These are phyloP conservation scores for Himalopsyche kuldschensis DNA, from an alignment of 2,888 invertebrate species.

Conservation along the genomic window DNA sequence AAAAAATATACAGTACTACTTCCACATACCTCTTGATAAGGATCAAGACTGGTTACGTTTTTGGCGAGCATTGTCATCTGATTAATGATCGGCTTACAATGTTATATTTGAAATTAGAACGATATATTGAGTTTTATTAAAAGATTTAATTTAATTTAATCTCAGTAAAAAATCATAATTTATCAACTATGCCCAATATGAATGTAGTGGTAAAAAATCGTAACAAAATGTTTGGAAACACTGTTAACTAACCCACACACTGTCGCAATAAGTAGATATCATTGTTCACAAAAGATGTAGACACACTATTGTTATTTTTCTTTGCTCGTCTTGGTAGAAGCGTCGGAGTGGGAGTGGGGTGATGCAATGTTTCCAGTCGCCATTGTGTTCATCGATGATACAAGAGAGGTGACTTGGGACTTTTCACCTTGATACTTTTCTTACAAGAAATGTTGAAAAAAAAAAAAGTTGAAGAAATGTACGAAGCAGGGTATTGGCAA, in stretches of 20 bases:
- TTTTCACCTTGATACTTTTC: background rate
- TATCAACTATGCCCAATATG: too few species aligned
- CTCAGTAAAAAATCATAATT: too few species aligned
- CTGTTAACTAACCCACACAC: background rate
- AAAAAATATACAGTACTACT: too few species aligned
- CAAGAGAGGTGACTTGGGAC: background rate
- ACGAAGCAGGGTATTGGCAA: background rate
- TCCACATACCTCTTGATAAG: too few species aligned
- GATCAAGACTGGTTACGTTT: too few species aligned
- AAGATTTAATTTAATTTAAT: too few species aligned
- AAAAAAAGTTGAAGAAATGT: background rate
- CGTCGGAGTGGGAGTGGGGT: background rate
- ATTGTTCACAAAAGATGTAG: constrained; percentile 11
- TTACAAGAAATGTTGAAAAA: background rate
- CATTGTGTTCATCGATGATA: constrained; percentile 4
- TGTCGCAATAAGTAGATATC: constrained; percentile 16
- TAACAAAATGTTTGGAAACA: background rate
- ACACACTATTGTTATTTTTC: constrained; percentile 13
- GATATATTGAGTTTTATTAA: too few species aligned
- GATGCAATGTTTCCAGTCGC: background rate
- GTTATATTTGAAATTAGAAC: too few species aligned
- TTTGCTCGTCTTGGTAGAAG: background rate
- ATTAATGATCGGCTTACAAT: too few species aligned
- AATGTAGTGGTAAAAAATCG: too few species aligned
- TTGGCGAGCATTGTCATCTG: too few species aligned